Conservation (phyloP, 1,140 invertebrate genomes). For the Drosophila seguyi region DNA sequence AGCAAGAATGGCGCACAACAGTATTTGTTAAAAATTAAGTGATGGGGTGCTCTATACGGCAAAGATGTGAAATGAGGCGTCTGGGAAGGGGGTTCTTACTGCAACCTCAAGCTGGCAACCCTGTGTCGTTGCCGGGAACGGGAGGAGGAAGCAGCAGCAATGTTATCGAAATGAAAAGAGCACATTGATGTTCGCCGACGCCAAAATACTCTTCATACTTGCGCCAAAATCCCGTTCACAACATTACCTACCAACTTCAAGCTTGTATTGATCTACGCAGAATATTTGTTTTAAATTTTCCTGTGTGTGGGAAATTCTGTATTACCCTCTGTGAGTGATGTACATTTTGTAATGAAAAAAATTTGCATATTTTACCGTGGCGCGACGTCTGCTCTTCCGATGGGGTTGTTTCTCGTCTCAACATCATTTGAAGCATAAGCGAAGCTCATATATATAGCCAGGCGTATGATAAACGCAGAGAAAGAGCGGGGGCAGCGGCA, state of each 20-base stretch:
- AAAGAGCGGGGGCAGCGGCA: neutral
- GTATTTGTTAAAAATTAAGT: slow-evolving; percentile 81
- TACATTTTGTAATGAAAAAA: slow-evolving; percentile 54
- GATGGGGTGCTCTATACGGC: slow-evolving; percentile 67
- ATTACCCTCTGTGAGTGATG: slow-evolving; percentile 7
- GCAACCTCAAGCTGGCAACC: slow-evolving; percentile 41
- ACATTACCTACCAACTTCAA: neutral
- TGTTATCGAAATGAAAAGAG: slow-evolving; percentile 33
- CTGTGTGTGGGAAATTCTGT: neutral
- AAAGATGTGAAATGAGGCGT: slow-evolving; percentile 14
- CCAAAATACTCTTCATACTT: neutral
- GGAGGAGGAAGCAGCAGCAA: slow-evolving; percentile 30
- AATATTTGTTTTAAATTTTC: neutral
- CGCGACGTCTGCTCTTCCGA: slow-evolving; percentile 32
- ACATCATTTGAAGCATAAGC: slow-evolving; percentile 15
- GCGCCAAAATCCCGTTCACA: too few relatives aligned
- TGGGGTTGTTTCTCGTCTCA: slow-evolving; percentile 50
- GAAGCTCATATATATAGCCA: slow-evolving; percentile 7
- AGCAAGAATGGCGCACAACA: slow-evolving; percentile 29
- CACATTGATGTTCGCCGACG: neutral
- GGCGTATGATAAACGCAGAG: neutral
- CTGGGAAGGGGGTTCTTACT: slow-evolving; percentile 52
- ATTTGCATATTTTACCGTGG: slow-evolving; percentile 62
- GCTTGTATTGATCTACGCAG: neutral
- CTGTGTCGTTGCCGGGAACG: slow-evolving; percentile 30